Base-by-base conservation (phyloP, 2,888 invertebrate genomes). In the Lasioglossum figueresi region DNA sequence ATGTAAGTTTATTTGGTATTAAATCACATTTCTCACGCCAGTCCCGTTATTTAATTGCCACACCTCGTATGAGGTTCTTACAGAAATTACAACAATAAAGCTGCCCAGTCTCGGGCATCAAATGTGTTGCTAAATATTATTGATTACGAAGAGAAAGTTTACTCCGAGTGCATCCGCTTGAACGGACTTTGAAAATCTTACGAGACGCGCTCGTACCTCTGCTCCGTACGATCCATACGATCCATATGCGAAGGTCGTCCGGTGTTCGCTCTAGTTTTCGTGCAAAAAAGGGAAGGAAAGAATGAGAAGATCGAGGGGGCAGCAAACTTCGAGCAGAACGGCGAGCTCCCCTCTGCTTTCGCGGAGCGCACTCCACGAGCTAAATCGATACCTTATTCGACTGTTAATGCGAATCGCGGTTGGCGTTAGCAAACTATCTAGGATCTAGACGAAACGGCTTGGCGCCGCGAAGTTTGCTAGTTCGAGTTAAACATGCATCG, bases 251-350 rank as follows among this genome's bases (percentile, higher is more conserved):
- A 93, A 93, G 93, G 93, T 90, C 92, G 90, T 88, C 92, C 89
- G 79, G 92, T 91, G 88, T 86, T 91, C 92, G 91, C 89, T 91
- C 91, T 90, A 92, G 88, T 93, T 92, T 93, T 91, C 89, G 86
- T 78, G 73, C 72, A 71, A 82, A 87, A 88, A 86, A 85, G 59
- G 59, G 73, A 76, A 74, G 23, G 59, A 84, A 83, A 74, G 16
- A 48, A 83, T 76, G 43, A 76, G 43, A 83, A 86, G 73, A 77
- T 76, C 82, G 79, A 82, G 83, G 78, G 78, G 83, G 78, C 59
- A 72, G 63, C 56, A 59, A 34, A 82, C 70, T 77, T 66, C 83
- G 79, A 83, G 23, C 23, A 23, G 48, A 80, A 27, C 63, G 45
- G n/a, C n/a, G 45, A 31, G 48, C 48, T 68, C 52, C 68, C 76